phyloP scores from a whole-genome alignment of 2,113 vertebrate genomes.

The Trematomus loennbergii region DNA sequence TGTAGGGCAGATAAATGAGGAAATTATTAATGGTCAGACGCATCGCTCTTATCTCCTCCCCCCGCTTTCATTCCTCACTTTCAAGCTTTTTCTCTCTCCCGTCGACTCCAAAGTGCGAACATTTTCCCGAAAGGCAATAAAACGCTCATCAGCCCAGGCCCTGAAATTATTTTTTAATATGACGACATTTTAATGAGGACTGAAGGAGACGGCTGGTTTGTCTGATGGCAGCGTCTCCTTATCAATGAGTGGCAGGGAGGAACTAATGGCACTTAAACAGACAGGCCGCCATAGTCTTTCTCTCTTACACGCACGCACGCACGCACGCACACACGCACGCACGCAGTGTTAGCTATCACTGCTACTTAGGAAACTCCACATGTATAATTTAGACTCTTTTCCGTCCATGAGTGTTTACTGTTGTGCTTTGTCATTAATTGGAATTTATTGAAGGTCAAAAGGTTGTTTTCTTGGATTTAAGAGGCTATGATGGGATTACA shows the following conservation, averaged over 20 bases:
- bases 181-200: constrained; percentile 81
- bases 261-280: constrained; percentile 72
- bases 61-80: constrained; percentile 52
- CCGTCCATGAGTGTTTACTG: constrained; percentile 22
- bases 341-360: too few species aligned
- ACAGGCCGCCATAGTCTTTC: constrained; percentile 18
- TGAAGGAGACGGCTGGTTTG: constrained; percentile 72
- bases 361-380: constrained; percentile 39
- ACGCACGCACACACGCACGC: background rate
- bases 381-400: constrained; percentile 24
- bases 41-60: constrained; percentile 57
- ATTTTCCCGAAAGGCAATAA: constrained; percentile 79
- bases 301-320: constrained; percentile 1
- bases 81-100: constrained; percentile 56
- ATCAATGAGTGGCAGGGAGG: constrained; percentile 76
- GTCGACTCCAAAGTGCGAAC: constrained; percentile 65
- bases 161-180: constrained; percentile 81
- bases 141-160: constrained; percentile 76
- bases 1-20: constrained; percentile 24
- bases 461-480: constrained; percentile 57
- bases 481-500: constrained; percentile 68
- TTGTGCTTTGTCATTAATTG: constrained; percentile 49
- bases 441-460: constrained; percentile 61
- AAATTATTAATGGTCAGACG: constrained; percentile 48
- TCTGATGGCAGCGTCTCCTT: constrained; percentile 74